Evolutionary conservation across 2,113 vertebrate species (phyloP).

Genomic region (Ginglymostoma cirratum): DNA sequence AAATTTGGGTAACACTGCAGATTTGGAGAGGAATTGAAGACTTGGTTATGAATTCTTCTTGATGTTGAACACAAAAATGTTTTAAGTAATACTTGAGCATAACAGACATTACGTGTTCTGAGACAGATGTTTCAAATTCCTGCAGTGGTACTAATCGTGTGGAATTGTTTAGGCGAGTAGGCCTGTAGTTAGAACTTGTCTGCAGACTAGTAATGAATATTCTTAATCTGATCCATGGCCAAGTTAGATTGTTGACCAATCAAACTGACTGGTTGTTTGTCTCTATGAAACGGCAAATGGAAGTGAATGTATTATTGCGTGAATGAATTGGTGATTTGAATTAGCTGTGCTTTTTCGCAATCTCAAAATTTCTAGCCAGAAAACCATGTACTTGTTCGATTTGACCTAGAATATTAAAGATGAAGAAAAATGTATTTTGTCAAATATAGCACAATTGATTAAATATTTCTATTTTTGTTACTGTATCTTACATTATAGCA

Average conservation of each 20-base stretch:
- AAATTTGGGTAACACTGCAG: neutral
- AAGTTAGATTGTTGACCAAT: neutral
- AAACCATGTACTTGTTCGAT: neutral
- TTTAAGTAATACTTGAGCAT: neutral
- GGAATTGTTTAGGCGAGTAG: neutral
- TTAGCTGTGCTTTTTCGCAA: neutral
- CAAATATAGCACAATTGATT: neutral
- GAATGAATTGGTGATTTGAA: neutral
- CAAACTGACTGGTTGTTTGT: neutral
- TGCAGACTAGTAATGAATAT: neutral
- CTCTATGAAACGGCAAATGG: neutral
- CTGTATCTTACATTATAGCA: neutral
- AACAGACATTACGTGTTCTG: conserved; percentile 2
- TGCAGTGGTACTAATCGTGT: neutral
- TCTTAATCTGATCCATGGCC: neutral
- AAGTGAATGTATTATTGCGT: neutral
- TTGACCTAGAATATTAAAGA: neutral
- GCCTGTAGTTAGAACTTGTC: neutral
- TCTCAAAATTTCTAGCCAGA: neutral
- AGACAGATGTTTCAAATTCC: conserved; percentile 24
- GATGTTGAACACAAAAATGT: neutral
- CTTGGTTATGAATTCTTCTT: neutral
- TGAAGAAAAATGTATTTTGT: neutral
- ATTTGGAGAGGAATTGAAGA: neutral
- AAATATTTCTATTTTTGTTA: neutral